phyloP scores from a whole-genome alignment of 2,888 invertebrate species.

The Automeris io region DNA sequence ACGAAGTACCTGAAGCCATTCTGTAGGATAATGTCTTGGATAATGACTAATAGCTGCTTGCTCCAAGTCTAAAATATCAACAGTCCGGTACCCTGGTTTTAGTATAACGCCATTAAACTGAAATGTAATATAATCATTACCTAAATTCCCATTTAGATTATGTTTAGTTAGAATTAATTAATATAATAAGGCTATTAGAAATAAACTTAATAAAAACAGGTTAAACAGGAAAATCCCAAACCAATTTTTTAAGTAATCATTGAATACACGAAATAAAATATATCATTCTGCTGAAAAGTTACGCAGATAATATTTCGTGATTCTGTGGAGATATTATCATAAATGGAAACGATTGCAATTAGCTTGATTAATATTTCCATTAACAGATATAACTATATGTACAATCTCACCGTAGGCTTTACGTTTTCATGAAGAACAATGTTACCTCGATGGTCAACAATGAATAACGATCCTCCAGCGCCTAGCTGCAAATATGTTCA shows the following conservation, averaged over 20 bases:
- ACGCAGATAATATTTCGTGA: background rate
- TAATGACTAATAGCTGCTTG: conserved; percentile 46
- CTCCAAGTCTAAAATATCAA: conserved; percentile 63
- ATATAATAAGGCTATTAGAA: too few relatives aligned
- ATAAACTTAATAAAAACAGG: too few relatives aligned
- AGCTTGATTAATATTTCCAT: too few relatives aligned
- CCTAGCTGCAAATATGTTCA: conserved; percentile 43
- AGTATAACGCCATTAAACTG: conserved; percentile 66
- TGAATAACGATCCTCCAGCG: conserved; percentile 49
- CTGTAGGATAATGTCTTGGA: conserved; percentile 49
- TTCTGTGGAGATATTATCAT: too few relatives aligned
- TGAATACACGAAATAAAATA: background rate
- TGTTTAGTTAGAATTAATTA: too few relatives aligned
- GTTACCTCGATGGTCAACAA: conserved; percentile 63
- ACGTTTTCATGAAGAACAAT: conserved; percentile 59
- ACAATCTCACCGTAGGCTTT: conserved; percentile 55
- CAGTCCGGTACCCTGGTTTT: conserved; percentile 65
- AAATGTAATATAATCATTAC: background rate
- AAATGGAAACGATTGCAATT: too few relatives aligned
- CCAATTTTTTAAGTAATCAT: too few relatives aligned
- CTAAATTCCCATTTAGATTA: too few relatives aligned
- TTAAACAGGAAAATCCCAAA: too few relatives aligned
- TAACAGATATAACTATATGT: too few relatives aligned
- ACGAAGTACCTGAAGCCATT: conserved; percentile 66
- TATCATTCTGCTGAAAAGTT: background rate